phyloP scores from a whole-genome alignment of 2,888 invertebrate species.

The Aphodius granarius region DNA sequence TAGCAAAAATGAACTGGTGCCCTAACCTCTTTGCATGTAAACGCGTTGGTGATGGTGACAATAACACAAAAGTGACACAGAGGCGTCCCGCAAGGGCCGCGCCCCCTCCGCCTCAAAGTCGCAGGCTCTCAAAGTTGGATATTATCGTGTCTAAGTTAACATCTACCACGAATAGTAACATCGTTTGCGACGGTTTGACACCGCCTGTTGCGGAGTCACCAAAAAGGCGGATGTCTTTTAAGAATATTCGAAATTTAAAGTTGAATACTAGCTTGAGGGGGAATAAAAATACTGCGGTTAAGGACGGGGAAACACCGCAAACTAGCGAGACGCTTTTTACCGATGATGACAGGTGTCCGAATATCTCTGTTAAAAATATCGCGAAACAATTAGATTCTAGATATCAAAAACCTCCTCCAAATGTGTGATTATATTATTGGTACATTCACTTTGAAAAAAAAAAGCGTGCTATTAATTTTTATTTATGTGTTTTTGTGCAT shows the following conservation, averaged over 20 bases:
- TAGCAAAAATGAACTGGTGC: slow-evolving; percentile 49
- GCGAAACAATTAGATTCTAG: slow-evolving; percentile 37
- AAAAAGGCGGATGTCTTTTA: slow-evolving; percentile 38
- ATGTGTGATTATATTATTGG: slow-evolving; percentile 17
- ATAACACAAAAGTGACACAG: slow-evolving; percentile 2
- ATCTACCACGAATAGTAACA: slow-evolving; percentile 66
- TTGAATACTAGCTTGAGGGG: slow-evolving; percentile 33
- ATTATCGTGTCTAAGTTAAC: slow-evolving; percentile 64
- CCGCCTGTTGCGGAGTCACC: slow-evolving; percentile 37
- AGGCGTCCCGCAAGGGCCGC: not conserved
- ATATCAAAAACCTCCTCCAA: slow-evolving; percentile 15
- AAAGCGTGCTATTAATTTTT: not conserved
- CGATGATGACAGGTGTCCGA: slow-evolving; percentile 22
- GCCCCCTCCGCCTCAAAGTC: slow-evolving; percentile 26
- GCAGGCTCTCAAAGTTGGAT: slow-evolving; percentile 49
- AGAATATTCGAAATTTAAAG: slow-evolving; percentile 44
- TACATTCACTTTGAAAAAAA: not conserved
- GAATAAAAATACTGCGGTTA: not conserved
- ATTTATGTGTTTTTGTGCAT: not conserved
- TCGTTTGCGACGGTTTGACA: slow-evolving; percentile 44
- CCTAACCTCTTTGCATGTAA: slow-evolving; percentile 47
- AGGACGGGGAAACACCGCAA: slow-evolving; percentile 27
- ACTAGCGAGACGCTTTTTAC: slow-evolving; percentile 17
- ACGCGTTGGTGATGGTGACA: slow-evolving; percentile 41
- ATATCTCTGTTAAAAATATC: slow-evolving; percentile 41